These are phyloP conservation scores for Drosophila meridionalis DNA, from an alignment of 2,888 invertebrate species.

Conservation along the genomic window DNA sequence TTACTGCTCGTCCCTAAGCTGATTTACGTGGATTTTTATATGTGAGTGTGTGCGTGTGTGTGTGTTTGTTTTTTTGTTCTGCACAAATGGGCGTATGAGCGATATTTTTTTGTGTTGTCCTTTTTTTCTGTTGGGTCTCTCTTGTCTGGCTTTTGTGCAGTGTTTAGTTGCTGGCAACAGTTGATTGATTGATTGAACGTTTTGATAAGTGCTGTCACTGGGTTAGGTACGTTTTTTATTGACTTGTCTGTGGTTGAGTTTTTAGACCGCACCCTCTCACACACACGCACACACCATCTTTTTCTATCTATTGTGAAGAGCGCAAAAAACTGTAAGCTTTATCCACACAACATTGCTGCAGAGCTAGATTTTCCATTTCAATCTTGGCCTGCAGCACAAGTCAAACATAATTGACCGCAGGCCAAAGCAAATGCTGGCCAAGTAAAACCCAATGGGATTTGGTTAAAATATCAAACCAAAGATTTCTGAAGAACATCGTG, in stretches of 20 bases:
- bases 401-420: slow-evolving; percentile 51
- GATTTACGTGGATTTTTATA: slow-evolving; percentile 57
- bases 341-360: slow-evolving; percentile 25
- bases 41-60: slow-evolving; percentile 19
- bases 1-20: slow-evolving; percentile 51
- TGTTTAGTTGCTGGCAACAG: slow-evolving; percentile 74
- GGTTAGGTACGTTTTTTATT: slow-evolving; percentile 63
- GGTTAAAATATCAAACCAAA: neutral
- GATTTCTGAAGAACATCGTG: neutral
- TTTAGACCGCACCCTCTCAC: slow-evolving; percentile 18
- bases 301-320: slow-evolving; percentile 15
- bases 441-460: neutral
- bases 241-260: slow-evolving; percentile 38
- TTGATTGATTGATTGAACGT: slow-evolving; percentile 78
- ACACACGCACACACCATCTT: neutral
- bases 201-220: slow-evolving; percentile 76
- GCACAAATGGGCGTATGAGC: slow-evolving; percentile 67
- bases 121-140: slow-evolving; percentile 14
- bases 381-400: slow-evolving; percentile 17
- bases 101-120: slow-evolving; percentile 44
- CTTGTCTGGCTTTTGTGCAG: slow-evolving; percentile 53
- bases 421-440: slow-evolving; percentile 1
- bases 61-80: slow-evolving; percentile 14
- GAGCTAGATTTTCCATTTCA: neutral
- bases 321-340: slow-evolving; percentile 33